Percentiles rank a stretch among this genome's conserved stretches.
Evolutionary conservation across 2,113 vertebrate genomes (phyloP).

Genomic region (Sialia sialis): DNA sequence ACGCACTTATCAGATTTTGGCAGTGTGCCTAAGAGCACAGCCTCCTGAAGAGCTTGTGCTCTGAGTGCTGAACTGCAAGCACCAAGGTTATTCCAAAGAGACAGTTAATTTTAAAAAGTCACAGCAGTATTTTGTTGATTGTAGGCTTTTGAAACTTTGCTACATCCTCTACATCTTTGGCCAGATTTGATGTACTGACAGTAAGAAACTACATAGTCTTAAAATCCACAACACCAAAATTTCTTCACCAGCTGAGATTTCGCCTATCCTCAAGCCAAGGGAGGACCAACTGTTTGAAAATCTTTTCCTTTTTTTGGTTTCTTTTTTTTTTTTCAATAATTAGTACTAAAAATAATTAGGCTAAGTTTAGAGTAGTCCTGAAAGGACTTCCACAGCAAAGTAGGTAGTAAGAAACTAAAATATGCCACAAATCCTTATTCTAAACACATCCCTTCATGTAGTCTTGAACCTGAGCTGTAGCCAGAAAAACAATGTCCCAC

Average conservation of each 20-base stretch:
- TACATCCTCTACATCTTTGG: neutral
- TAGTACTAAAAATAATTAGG: neutral
- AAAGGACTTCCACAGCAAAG: neutral
- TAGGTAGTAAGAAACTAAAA: neutral
- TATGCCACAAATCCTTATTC: neutral
- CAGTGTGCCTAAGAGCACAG: neutral
- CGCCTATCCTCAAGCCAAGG: neutral
- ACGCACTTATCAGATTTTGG: neutral
- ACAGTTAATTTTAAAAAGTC: neutral
- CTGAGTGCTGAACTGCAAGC: neutral
- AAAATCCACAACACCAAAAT: neutral
- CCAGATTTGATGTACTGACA: neutral
- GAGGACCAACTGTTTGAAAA: neutral
- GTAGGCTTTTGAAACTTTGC: neutral
- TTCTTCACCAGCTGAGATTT: neutral
- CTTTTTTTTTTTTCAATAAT: neutral
- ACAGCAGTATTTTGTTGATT: neutral
- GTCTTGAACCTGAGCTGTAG: rapidly evolving
- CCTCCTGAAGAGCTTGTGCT: neutral
- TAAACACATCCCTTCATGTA: neutral
- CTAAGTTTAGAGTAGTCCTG: neutral
- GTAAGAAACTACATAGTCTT: neutral
- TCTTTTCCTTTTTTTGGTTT: neutral
- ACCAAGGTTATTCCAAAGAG: neutral
- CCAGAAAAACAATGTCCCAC: neutral